These are phyloP conservation scores for Tachina fera DNA, from an alignment of 2,888 invertebrate species.

Conservation along the genomic window DNA sequence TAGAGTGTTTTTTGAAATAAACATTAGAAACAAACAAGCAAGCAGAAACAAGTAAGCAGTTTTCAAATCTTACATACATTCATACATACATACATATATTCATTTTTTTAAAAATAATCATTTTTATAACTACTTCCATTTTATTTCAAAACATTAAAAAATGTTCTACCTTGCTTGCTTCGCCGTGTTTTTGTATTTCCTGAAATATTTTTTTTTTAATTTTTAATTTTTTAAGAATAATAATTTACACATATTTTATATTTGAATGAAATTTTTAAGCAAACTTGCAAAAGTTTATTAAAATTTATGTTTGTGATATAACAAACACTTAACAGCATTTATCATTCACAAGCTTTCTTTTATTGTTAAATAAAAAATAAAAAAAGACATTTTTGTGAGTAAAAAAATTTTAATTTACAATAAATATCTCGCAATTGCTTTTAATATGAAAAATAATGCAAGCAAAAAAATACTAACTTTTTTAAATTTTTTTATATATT, in stretches of 20 bases:
- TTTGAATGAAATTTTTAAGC: not conserved
- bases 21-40: constrained; percentile 51
- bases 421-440: too few relatives aligned
- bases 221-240: not conserved
- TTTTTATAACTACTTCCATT: not conserved
- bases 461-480: too few relatives aligned
- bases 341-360: too few relatives aligned
- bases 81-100: too few relatives aligned
- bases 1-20: constrained; percentile 40
- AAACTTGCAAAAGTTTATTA: too few relatives aligned
- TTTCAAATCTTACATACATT: constrained; percentile 22
- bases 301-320: too few relatives aligned
- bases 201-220: not conserved
- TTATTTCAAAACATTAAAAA: constrained; percentile 10
- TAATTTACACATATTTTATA: not conserved
- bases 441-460: too few relatives aligned
- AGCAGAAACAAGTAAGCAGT: constrained; percentile 68
- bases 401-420: too few relatives aligned
- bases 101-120: not conserved
- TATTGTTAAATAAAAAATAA: too few relatives aligned
- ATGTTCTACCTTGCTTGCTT: not conserved
- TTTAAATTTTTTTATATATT: too few relatives aligned
- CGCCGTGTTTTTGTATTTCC: not conserved
- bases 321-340: too few relatives aligned
- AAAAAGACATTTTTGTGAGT: too few relatives aligned